Evolutionary conservation across 2,113 vertebrate genomes (phyloP), one percentile per base, ranked within the genome.

Genomic region (Myocastor coypus): DNA sequence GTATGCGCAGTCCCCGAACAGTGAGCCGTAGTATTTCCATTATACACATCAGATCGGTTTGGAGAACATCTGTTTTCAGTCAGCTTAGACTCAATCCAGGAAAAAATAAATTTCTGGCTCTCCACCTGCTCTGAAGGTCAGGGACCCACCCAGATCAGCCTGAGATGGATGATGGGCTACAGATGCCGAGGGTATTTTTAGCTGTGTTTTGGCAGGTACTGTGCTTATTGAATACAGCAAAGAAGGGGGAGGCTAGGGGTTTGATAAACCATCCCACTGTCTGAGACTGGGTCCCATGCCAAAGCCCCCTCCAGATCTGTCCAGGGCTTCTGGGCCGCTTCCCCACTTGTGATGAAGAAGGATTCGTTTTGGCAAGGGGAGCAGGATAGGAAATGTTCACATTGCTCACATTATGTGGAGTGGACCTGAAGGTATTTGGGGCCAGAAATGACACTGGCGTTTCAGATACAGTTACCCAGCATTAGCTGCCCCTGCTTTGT

Each of bases 51-150:
- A 12, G 7, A 59, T 82, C 50, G 20, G 93, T 0, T 77, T 85
- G 66, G 83, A 68, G 86, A 94, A 98, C 87, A 57, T 97, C 98
- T 98, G 89, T 97, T 98, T 98, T 96, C 97, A 98, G 97, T 97
- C 91, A 71, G 64, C 32, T 83, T 71, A 37, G 83, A 96, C 42
- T 93, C 19, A 3, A 42, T 24, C 26, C 19, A 94, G 87, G 92
- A 91, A 96, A 94, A 96, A 88, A 97, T 96, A 97, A 93, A 96
- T 97, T 97, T 97, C 97, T 98, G 97, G 97, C 97, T 95, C 94
- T 92, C 94, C 97, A 97, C 97, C 97, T 98, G 97, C 97, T 97
- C 96, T 9, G 63, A 87, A 96, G 97, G 93, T 97, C 97, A 97
- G 37, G 96, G 94, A 94, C 95, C 96, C 92, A 86, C 90, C 94